Conservation (phyloP, 2,797 vertebrate genomes). For the Glossophaga mutica region DNA sequence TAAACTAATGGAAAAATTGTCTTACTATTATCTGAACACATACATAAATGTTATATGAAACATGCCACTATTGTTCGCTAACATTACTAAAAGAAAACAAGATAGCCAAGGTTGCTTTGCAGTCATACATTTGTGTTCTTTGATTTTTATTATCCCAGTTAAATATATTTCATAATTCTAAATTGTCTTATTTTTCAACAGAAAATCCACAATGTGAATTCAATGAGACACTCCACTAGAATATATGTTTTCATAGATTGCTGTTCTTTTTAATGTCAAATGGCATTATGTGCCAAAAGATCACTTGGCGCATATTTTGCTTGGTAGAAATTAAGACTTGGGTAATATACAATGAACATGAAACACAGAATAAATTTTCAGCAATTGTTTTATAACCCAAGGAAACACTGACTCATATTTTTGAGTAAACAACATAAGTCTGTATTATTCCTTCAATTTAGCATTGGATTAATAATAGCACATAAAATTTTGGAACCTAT, state of each 20-base stretch:
- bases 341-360: not conserved
- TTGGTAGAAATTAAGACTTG: not conserved
- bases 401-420: not conserved
- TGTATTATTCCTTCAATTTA: not conserved
- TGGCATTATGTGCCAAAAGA: not conserved
- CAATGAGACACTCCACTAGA: not conserved
- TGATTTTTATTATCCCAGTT: not conserved
- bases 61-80: not conserved
- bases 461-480: not conserved
- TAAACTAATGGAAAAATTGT: constrained; percentile 7
- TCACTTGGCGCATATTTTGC: not conserved
- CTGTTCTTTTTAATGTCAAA: not conserved
- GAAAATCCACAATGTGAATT: not conserved
- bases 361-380: not conserved
- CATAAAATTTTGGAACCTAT: not conserved
- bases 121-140: not conserved
- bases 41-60: not conserved
- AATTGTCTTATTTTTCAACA: not conserved
- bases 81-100: not conserved
- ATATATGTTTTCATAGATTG: not conserved
- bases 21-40: not conserved
- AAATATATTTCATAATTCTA: not conserved
- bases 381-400: not conserved
- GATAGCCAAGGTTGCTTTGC: not conserved
- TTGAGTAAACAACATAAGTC: not conserved